A percentile compares a stretch with the other conserved stretches of the same genome.
phyloP scores from a whole-genome alignment of 1,140 invertebrate species.

The Lamellibrachia luymesi region DNA sequence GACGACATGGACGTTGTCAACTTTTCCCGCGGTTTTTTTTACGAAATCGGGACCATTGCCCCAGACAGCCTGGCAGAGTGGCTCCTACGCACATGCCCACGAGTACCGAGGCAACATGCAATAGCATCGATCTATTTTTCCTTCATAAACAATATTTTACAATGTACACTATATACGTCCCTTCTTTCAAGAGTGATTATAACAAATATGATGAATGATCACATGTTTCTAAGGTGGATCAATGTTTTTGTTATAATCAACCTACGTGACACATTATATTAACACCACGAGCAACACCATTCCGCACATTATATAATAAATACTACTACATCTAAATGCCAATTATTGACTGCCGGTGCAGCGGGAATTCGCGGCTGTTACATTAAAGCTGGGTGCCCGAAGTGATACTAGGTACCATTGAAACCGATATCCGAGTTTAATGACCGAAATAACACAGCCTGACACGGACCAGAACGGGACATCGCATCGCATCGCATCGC shows the following conservation, averaged over 20 bases:
- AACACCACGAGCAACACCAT: neutral
- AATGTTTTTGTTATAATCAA: too few relatives aligned
- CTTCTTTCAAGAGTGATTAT: neutral
- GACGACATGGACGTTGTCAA: too few relatives aligned
- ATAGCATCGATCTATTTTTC: neutral
- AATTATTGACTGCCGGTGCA: neutral
- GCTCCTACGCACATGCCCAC: too few relatives aligned
- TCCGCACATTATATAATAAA: neutral
- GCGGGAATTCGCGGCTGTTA: neutral
- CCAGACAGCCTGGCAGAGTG: too few relatives aligned
- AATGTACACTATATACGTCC: neutral
- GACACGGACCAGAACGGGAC: too few relatives aligned
- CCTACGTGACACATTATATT: neutral
- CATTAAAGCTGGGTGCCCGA: neutral
- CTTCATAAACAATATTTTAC: neutral
- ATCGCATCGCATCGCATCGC: too few relatives aligned
- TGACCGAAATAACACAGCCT: too few relatives aligned
- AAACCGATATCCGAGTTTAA: neutral
- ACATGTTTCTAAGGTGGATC: neutral
- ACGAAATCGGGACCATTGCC: too few relatives aligned
- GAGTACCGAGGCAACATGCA: neutral
- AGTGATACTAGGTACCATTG: neutral
- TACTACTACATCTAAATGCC: neutral
- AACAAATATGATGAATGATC: neutral
- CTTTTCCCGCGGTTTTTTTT: too few relatives aligned